These are phyloP conservation scores for Acronicta psi DNA, from an alignment of 2,888 invertebrate genomes.

Conservation along the genomic window DNA sequence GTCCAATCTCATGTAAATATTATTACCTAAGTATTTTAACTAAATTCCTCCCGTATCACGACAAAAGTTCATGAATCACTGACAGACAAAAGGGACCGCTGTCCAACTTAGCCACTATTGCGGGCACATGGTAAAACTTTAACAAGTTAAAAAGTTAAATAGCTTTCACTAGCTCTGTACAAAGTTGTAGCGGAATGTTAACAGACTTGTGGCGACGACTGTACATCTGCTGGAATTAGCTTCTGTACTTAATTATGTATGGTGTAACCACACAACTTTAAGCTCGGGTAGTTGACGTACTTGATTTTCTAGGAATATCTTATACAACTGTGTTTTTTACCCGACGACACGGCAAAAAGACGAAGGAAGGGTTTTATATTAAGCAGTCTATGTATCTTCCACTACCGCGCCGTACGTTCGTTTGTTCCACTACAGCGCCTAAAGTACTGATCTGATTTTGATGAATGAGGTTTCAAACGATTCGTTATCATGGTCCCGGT, in stretches of 20 bases:
- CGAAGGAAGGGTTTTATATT: too few species aligned
- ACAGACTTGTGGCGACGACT: conserved; percentile 23
- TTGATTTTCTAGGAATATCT: neutral
- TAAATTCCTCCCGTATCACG: neutral
- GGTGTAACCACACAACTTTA: conserved; percentile 3
- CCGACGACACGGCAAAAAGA: too few species aligned
- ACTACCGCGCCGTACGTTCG: too few species aligned
- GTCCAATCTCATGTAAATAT: too few species aligned
- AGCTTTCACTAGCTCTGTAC: conserved; percentile 53
- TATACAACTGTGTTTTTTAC: too few species aligned
- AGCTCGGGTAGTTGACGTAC: neutral
- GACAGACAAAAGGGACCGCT: conserved; percentile 25
- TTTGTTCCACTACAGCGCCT: too few species aligned
- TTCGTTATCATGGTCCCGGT: too few species aligned
- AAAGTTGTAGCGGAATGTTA: conserved; percentile 52
- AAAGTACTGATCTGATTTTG: too few species aligned
- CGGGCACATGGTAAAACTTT: conserved; percentile 48
- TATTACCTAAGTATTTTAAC: neutral
- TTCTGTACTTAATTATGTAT: conserved; percentile 25
- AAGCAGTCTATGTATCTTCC: too few species aligned
- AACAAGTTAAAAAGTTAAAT: conserved; percentile 60
- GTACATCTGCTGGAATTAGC: conserved; percentile 23
- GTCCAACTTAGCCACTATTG: conserved; percentile 46
- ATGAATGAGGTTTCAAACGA: too few species aligned
- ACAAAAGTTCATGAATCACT: conserved; percentile 26